A percentile compares a stretch with the other conserved stretches of the same genome.
phyloP scores from a whole-genome alignment of 1,140 invertebrate genomes.

The Cecropterus lyciades region DNA sequence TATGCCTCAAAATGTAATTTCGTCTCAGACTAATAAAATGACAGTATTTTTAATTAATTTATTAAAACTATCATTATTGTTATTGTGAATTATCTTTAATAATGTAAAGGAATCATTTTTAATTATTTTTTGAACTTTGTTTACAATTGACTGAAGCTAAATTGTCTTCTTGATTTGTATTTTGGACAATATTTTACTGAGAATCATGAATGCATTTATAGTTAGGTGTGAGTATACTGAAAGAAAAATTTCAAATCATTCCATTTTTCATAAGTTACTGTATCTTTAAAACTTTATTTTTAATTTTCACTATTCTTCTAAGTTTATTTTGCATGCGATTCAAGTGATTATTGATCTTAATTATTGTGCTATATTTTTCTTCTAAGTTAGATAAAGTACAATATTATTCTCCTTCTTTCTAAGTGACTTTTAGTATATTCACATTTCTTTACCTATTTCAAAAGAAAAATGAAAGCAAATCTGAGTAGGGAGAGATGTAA shows the following conservation, averaged over 20 bases:
- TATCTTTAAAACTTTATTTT: slow-evolving; percentile 57
- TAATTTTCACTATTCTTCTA: slow-evolving; percentile 70
- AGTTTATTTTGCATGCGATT: slow-evolving; percentile 73
- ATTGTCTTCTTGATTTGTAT: slow-evolving; percentile 71
- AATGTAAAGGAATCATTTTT: slow-evolving; percentile 67
- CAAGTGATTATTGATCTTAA: slow-evolving; percentile 52
- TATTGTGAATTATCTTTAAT: slow-evolving; percentile 68
- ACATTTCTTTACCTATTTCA: slow-evolving; percentile 63
- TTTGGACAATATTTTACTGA: slow-evolving; percentile 63
- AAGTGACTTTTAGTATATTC: slow-evolving; percentile 78
- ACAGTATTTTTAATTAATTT: slow-evolving; percentile 81
- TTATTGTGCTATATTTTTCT: slow-evolving; percentile 53
- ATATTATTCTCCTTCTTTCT: slow-evolving; percentile 54
- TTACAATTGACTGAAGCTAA: slow-evolving; percentile 77
- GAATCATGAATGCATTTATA: slow-evolving; percentile 71
- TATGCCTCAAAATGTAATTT: slow-evolving; percentile 53
- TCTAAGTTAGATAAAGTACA: slow-evolving; percentile 58
- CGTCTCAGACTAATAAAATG: slow-evolving; percentile 70
- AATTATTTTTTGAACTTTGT: slow-evolving; percentile 73
- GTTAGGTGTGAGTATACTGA: slow-evolving; percentile 78
- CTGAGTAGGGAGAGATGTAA: slow-evolving; percentile 55
- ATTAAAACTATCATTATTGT: slow-evolving; percentile 65
- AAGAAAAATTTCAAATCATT: slow-evolving; percentile 78
- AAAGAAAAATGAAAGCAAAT: slow-evolving; percentile 82
- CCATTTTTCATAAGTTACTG: slow-evolving; percentile 75